A percentile compares a stretch with the other conserved stretches of the same genome.
phyloP scores from a whole-genome alignment of 2,113 vertebrate species.

The Arenaria interpres region DNA sequence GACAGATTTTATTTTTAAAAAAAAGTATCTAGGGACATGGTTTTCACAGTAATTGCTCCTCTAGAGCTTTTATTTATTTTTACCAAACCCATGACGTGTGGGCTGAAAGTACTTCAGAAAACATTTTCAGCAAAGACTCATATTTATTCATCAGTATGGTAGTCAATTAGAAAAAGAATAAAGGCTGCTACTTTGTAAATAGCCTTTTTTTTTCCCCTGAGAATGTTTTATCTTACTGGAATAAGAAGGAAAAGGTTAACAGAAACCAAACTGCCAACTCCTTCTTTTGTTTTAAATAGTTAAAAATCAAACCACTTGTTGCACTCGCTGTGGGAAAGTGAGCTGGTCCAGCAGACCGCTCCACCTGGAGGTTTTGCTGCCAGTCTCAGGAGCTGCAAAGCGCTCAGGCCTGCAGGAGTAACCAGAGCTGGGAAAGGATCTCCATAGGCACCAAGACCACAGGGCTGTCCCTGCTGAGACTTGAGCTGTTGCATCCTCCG shows the following conservation, averaged over 20 bases:
- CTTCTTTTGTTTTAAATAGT: slow-evolving; percentile 19
- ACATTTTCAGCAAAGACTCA: neutral
- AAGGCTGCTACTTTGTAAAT: neutral
- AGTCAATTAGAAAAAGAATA: neutral
- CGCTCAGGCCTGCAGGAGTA: neutral
- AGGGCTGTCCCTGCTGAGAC: neutral
- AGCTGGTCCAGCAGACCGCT: neutral
- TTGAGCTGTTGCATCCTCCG: neutral
- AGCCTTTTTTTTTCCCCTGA: neutral
- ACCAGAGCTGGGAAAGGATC: neutral
- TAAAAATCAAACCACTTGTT: slow-evolving; percentile 45
- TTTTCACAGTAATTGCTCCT: slow-evolving; percentile 1
- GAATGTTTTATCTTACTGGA: neutral
- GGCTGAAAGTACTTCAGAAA: slow-evolving; percentile 35
- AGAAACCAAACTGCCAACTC: neutral
- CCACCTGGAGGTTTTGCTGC: neutral
- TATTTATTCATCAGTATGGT: neutral
- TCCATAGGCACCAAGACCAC: rapidly evolving
- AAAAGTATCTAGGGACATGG: neutral
- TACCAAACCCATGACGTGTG: slow-evolving; percentile 17
- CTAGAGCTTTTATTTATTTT: slow-evolving; percentile 51
- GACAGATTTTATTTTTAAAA: neutral
- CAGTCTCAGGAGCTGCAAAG: neutral
- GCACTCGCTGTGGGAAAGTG: neutral
- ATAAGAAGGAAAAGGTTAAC: neutral